Evolutionary conservation across 1,140 invertebrate genomes (phyloP).

Genomic region (Drosophila ogumai): DNA sequence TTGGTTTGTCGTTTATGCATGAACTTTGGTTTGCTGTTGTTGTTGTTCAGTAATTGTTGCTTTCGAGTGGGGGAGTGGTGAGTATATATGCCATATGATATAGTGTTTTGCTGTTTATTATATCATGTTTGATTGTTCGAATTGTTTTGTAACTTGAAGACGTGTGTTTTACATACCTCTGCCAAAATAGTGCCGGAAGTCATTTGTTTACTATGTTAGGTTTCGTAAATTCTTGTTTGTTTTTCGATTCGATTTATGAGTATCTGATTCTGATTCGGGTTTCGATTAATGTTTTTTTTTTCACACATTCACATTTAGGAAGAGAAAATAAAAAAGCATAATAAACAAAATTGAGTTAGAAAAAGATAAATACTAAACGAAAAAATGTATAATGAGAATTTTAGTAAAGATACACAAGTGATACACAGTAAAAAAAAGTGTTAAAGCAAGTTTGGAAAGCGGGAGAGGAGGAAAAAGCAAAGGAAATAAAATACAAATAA

Average conservation of each 20-base stretch:
- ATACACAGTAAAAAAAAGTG: background rate
- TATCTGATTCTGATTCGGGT: constrained; percentile 33
- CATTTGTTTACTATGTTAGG: constrained; percentile 81
- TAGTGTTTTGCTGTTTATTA: constrained; percentile 23
- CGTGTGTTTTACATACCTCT: constrained; percentile 84
- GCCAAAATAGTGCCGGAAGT: constrained; percentile 85
- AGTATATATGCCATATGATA: constrained; percentile 35
- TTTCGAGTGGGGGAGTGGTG: constrained; percentile 21
- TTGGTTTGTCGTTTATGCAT: constrained; percentile 17
- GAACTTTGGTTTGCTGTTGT: constrained; percentile 8
- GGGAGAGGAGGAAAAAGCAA: background rate
- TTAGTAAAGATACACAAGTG: constrained; percentile 11
- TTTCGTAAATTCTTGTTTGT: constrained; percentile 46
- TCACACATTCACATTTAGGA: constrained; percentile 42
- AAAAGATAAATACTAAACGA: constrained; percentile 20
- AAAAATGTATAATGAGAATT: constrained; percentile 24
- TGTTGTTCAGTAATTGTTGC: constrained; percentile 18
- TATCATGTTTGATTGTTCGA: constrained; percentile 29
- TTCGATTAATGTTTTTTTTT: constrained; percentile 34
- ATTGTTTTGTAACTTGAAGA: constrained; percentile 51
- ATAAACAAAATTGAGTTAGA: constrained; percentile 33
- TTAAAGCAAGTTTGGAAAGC: constrained; percentile 9
- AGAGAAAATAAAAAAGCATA: constrained; percentile 44
- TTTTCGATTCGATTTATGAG: constrained; percentile 37
- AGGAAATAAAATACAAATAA: constrained; percentile 16